These are phyloP conservation scores for Mimas tiliae DNA, from an alignment of 2,888 invertebrate genomes.

Conservation along the genomic window DNA sequence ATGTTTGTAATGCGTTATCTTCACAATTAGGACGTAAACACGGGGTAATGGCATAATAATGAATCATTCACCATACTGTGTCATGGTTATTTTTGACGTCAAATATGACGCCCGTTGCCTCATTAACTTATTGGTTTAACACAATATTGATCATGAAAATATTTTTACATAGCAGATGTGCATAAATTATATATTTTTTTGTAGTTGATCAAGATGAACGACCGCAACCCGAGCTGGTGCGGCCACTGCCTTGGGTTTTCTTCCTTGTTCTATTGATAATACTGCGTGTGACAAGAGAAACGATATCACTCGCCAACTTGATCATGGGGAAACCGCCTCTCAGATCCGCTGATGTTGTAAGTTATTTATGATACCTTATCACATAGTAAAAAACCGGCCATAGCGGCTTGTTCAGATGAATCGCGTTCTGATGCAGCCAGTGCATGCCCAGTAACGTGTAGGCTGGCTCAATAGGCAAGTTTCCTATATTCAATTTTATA, in stretches of 20 bases:
- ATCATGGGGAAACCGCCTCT: constrained; percentile 78
- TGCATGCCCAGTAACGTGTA: too few relatives aligned
- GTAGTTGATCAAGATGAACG: constrained; percentile 81
- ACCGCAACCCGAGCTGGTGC: constrained; percentile 76
- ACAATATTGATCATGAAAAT: too few relatives aligned
- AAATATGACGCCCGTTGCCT: background rate
- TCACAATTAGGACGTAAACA: background rate
- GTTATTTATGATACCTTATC: constrained; percentile 38
- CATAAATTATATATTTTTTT: constrained; percentile 32
- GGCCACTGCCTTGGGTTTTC: constrained; percentile 85
- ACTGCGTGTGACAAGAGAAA: constrained; percentile 71
- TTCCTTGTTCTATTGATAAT: constrained; percentile 78
- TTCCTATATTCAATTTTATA: too few relatives aligned
- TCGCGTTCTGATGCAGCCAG: too few relatives aligned
- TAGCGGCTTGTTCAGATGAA: too few relatives aligned
- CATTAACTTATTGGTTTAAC: too few relatives aligned
- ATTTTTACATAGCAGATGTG: too few relatives aligned
- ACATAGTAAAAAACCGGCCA: too few relatives aligned
- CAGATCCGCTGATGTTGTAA: constrained; percentile 81
- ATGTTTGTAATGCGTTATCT: background rate
- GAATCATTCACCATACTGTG: background rate
- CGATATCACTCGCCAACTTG: constrained; percentile 74
- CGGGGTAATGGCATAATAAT: background rate
- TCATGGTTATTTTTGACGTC: background rate
- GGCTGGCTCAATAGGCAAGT: too few relatives aligned